Evolutionary conservation across 2,113 vertebrate genomes (phyloP), one percentile per base, ranked within the genome.

Genomic region (Pangasianodon hypophthalmus): DNA sequence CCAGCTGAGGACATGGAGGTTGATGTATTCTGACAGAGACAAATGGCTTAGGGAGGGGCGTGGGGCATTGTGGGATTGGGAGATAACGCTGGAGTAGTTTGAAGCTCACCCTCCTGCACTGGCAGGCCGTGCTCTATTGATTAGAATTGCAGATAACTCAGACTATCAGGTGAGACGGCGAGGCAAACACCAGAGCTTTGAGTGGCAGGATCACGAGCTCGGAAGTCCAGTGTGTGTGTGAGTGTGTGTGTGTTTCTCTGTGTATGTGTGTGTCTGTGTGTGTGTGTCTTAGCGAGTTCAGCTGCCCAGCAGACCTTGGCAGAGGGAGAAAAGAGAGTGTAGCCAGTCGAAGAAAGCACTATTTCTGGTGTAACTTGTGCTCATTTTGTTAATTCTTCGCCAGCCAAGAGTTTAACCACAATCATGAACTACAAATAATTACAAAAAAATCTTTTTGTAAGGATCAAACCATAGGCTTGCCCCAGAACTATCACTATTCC

Each of bases 121-220:
- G 90, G 73, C 84, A 87, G 90, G 88, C 81, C 64, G 58, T 48
- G 87, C 79, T 81, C 93, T 91, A 95, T 93, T 94, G 94, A 96
- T 96, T 94, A 95, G 95, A 93, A 94, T 95, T 94, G 94, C 93
- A 94, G 93, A 95, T 93, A 93, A 88, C 60, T 71, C 67, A 87
- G 94, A 94, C 92, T 92, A 92, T 91, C 92, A 94, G 92, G 92
- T 92, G 92, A 92, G 92, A 89, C 93, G 88, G 93, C 89, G 91
- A 91, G 90, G 88, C 94, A 93, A 85, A 80, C 86, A 87, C 84
- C 75, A 91, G 91, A 54, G 62, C 91, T 92, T 91, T 94, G 93
- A 93, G 88, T 94, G 93, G 91, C 92, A 84, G 77, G 79, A 75
- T 56, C 79, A 64, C 52, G 92, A 93, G 94, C 86, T 94, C 88